phyloP scores from a whole-genome alignment of 92 coral and sea anemone genomes.

The Heteractis magnifica region DNA sequence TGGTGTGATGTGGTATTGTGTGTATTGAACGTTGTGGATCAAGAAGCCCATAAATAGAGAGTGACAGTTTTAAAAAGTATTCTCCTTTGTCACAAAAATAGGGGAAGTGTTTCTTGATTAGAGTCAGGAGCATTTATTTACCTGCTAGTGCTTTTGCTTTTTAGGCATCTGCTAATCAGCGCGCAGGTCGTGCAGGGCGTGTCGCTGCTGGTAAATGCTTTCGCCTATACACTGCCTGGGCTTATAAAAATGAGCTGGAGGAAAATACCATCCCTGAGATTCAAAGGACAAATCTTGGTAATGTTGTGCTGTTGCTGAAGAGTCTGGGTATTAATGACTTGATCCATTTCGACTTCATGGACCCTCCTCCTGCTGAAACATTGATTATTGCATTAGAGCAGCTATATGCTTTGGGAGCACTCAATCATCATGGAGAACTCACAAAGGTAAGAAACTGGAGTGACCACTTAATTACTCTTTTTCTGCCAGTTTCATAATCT shows the following conservation, averaged over 20 bases:
- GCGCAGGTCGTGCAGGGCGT: constrained; percentile 99
- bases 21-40: too few relatives aligned
- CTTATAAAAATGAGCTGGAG: constrained; percentile 96
- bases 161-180: constrained; percentile 99
- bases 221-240: constrained; percentile 99
- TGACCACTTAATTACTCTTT: too few relatives aligned
- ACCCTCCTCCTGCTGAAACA: constrained; percentile 99
- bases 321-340: constrained; percentile 96
- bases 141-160: background rate
- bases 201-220: constrained; percentile 99
- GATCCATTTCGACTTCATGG: constrained; percentile 99
- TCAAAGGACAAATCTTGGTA: constrained; percentile 94
- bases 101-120: too few relatives aligned
- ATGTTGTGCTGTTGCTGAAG: constrained; percentile 91
- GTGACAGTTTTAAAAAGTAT: too few relatives aligned
- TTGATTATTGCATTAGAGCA: constrained; percentile 92
- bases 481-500: too few relatives aligned
- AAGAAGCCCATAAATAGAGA: too few relatives aligned
- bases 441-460: constrained; percentile 63
- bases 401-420: constrained; percentile 94
- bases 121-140: too few relatives aligned
- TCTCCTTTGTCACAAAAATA: too few relatives aligned
- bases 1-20: too few relatives aligned
- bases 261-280: constrained; percentile 98
- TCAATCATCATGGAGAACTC: constrained; percentile 95